Percentiles rank a stretch among this genome's conserved stretches.
phyloP scores from a whole-genome alignment of 2,797 vertebrate genomes.

The Scarus forsteni region DNA sequence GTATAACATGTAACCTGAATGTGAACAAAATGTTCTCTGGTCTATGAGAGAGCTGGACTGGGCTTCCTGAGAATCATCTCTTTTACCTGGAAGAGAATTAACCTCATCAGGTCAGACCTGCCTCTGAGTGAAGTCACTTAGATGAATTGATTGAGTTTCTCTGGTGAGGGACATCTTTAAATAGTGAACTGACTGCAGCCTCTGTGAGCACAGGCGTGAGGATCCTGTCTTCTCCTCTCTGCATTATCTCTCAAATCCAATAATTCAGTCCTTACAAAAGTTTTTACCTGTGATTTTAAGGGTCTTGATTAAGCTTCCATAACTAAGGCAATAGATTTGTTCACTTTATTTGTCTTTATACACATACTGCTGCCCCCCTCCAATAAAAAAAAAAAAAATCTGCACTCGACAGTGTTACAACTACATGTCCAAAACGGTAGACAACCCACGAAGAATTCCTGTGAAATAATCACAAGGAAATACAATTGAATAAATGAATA shows the following conservation, averaged over 20 bases:
- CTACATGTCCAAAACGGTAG: too few relatives aligned
- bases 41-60: slow-evolving; percentile 31
- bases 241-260: neutral
- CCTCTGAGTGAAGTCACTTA: slow-evolving; percentile 27
- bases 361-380: too few relatives aligned
- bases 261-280: neutral
- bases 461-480: too few relatives aligned
- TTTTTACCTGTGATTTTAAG: neutral
- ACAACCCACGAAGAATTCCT: too few relatives aligned
- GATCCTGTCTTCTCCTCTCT: neutral
- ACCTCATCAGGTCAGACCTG: slow-evolving; percentile 14
- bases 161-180: neutral
- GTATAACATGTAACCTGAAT: too few relatives aligned
- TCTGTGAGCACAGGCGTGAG: neutral
- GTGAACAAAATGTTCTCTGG: slow-evolving; percentile 55
- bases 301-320: neutral
- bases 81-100: slow-evolving; percentile 45
- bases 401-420: too few relatives aligned
- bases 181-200: neutral
- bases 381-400: too few relatives aligned
- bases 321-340: neutral
- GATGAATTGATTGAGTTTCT: slow-evolving; percentile 25
- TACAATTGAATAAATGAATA: too few relatives aligned
- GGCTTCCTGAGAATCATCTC: slow-evolving; percentile 28
- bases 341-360: neutral